These are phyloP conservation scores for Hemiscyllium ocellatum DNA, from an alignment of 2,113 vertebrate species.

Conservation along the genomic window DNA sequence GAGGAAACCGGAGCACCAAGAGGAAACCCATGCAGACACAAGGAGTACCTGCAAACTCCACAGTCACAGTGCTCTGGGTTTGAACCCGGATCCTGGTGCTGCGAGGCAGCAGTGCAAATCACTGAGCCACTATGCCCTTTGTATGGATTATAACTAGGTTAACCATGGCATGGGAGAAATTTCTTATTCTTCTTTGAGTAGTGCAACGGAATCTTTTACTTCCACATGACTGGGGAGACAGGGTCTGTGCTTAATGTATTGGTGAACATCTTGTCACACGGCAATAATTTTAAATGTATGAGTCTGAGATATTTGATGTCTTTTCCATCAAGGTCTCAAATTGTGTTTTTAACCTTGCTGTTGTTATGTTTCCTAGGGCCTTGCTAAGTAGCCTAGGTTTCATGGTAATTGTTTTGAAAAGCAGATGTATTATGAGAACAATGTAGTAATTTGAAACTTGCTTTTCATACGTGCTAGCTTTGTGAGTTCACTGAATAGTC, in stretches of 20 bases:
- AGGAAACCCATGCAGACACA: too few species aligned
- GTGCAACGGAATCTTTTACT: not conserved
- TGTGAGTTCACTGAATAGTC: not conserved
- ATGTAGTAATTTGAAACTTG: constrained; percentile 2
- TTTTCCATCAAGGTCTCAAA: not conserved
- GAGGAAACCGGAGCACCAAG: too few species aligned
- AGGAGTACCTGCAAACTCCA: too few species aligned
- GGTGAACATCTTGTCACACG: not conserved
- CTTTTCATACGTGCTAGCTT: not conserved
- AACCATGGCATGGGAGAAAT: not conserved
- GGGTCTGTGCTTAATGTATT: not conserved
- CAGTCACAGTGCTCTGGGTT: too few species aligned
- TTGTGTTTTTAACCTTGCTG: not conserved
- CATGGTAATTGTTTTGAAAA: not conserved
- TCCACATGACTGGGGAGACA: not conserved
- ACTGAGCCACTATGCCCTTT: too few species aligned
- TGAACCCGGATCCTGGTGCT: too few species aligned
- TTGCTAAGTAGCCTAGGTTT: not conserved
- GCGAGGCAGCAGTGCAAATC: too few species aligned
- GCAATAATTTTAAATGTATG: not conserved
- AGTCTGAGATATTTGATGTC: not conserved
- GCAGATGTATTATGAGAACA: not conserved
- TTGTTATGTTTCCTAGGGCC: not conserved
- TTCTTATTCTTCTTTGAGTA: not conserved
- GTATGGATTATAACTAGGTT: too few species aligned